These are phyloP conservation scores for Parascotia fuliginaria DNA, from an alignment of 2,888 invertebrate genomes.

Conservation along the genomic window DNA sequence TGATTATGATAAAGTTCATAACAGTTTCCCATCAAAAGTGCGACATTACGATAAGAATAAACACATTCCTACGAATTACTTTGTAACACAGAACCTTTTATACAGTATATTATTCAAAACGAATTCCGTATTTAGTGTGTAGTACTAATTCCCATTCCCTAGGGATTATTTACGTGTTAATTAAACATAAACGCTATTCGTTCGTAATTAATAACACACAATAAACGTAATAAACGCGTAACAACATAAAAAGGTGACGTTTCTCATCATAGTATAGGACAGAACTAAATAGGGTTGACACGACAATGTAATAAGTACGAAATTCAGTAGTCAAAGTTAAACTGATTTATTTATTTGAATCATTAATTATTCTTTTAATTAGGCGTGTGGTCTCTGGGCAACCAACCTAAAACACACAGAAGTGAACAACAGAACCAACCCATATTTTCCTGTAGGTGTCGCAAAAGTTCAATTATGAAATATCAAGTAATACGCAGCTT, in stretches of 20 bases:
- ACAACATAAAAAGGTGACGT: slow-evolving; percentile 32
- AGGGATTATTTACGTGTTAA: slow-evolving; percentile 36
- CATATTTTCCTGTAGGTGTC: too few relatives aligned
- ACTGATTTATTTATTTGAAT: too few relatives aligned
- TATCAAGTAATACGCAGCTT: too few relatives aligned
- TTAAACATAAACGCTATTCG: slow-evolving; percentile 31
- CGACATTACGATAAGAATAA: not conserved
- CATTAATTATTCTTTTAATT: too few relatives aligned
- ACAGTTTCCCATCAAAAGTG: too few relatives aligned
- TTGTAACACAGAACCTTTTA: not conserved
- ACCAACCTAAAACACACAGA: too few relatives aligned
- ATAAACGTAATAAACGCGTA: slow-evolving; percentile 37
- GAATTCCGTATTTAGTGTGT: slow-evolving; percentile 5
- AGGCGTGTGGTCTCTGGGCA: too few relatives aligned
- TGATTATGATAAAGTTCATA: too few relatives aligned
- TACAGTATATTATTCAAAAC: slow-evolving; percentile 1
- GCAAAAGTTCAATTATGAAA: too few relatives aligned
- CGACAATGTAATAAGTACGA: too few relatives aligned
- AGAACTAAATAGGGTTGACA: slow-evolving; percentile 27
- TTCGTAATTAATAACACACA: slow-evolving; percentile 37
- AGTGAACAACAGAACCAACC: too few relatives aligned
- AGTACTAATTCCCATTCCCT: slow-evolving; percentile 40
- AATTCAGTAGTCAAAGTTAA: too few relatives aligned
- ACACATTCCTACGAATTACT: not conserved
- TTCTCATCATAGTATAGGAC: slow-evolving; percentile 35